Evolutionary conservation across 2,888 invertebrate genomes (phyloP), one percentile per base, ranked within the genome.

Genomic region (Pyralis farinalis): DNA sequence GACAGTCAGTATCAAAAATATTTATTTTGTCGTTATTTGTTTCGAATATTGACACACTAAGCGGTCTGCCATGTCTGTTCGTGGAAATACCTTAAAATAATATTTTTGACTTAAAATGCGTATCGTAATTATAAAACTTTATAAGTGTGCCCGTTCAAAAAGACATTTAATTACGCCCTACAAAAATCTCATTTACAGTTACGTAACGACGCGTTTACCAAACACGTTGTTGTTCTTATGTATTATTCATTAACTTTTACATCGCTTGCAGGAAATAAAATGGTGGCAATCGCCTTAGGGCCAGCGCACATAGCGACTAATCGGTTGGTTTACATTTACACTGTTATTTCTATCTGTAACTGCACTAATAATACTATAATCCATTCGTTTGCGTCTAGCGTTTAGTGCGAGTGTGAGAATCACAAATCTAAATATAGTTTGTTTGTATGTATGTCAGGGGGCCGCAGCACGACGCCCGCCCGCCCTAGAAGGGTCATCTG

Each of bases 401-500:
- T 71, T 74, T 68, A 72, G 71, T 58, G 44, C 12, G 36, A 60
- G 63, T 71, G 71, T 66, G 73, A 76, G 73, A 74, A 77, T 78
- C 77, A 77, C 79, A 64, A 55, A 55, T 73, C 83, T 86, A 86
- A 80, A 73, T 76, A 79, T 86, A 87, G 83, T 68, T 57, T 70
- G 71, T 81, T 71, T 77, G 80, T 84, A 83, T 83, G 82, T 86
- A 71, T 86, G 86, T 86, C 86, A 85, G 71, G 82, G 80, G 84
- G 84, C 76, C 85, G 79, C 50, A 16, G 16, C 52, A 56, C 58
- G 58, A 51, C 58, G 60, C 49, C 66, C 68, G 75, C 66, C 76
- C 80, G 82, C 79, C 84, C 84, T 83, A 79, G 63, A 73, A 80
- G 80, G 83, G 85, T 83, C 83, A 83, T 63, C 71, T 67, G 65